Evolutionary conservation across 2,113 vertebrate genomes (phyloP), one percentile per base, ranked within the genome.

Genomic region (Oryzias celebensis): DNA sequence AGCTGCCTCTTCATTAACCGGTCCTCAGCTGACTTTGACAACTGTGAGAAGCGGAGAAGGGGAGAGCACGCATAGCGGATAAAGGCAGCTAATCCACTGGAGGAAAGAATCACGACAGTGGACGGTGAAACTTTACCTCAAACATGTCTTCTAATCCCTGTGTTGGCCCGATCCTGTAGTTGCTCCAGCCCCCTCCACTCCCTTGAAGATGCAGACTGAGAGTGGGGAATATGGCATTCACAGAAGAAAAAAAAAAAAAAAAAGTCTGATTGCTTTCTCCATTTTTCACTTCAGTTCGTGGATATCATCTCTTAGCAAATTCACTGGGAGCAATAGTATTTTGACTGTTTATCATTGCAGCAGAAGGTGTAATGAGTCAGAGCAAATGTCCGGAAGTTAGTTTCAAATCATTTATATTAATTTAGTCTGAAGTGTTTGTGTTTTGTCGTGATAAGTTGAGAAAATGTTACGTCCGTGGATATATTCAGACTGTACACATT

Each of bases 1-100:
- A 90, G 83, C 83, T 78, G 73, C 78, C 71, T 77, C 82, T 87
- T 85, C 81, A 83, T 90, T 85, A 88, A 82, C 73, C 60, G 52
- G 70, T 79, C 76, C 82, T 80, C 82, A 87, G 80, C 83, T 87
- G 85, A 89, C 71, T 87, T 80, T 86, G 85, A 85, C 79, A 88
- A 80, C 73, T 79, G 65, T 65, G 70, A 74, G 72, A 68, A 62
- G 14, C n/a, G 26, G 45, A 48, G 54, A 7, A 5, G 22, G 61
- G 36, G 48, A 58, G 54, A 59, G 58, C 56, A 75, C 59, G 31
- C 52, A 53, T 28, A 12, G 28, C 22, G 50, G 26, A 50, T 53
- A 43, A 36, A 62, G 18, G 17, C 42, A 36, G 41, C 51, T 71
- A 18, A 80, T 76, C 68, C 48, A 52, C n/a, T 60, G n/a, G 36